Conservation (phyloP, 2,797 vertebrate species). For the Aratinga solstitialis region DNA sequence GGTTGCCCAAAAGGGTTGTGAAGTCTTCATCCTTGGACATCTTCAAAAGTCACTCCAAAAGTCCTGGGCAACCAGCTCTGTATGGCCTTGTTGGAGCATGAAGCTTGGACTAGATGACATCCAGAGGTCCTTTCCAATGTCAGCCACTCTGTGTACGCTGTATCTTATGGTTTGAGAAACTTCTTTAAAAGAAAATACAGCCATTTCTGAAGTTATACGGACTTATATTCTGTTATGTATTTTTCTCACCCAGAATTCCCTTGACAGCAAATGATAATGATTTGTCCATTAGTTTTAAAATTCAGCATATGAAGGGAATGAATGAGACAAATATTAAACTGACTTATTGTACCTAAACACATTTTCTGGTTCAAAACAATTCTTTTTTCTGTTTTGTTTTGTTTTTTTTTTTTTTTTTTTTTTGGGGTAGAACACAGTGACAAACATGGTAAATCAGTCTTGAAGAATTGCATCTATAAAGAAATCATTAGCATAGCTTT, state of each 20-base stretch:
- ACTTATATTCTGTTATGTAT: background rate
- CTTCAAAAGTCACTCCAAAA: background rate
- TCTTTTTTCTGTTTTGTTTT: background rate
- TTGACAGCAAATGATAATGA: background rate
- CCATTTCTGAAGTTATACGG: background rate
- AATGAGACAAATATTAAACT: background rate
- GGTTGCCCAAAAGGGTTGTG: accelerated
- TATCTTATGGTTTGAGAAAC: background rate
- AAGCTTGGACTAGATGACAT: background rate
- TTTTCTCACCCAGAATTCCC: background rate
- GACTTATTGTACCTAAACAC: background rate
- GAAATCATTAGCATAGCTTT: background rate
- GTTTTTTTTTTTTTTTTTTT: too few relatives aligned
- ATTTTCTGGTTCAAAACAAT: background rate
- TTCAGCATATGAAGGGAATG: background rate
- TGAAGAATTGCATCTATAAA: background rate
- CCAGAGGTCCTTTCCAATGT: background rate
- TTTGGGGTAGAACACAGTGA: background rate
- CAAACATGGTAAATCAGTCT: background rate
- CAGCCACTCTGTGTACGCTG: background rate
- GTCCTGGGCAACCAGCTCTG: background rate
- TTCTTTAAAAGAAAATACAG: background rate
- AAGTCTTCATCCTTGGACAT: background rate
- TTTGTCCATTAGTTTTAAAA: background rate
- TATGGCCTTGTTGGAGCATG: background rate